Evolutionary conservation across 1,140 invertebrate genomes (phyloP), one percentile per base, ranked within the genome.

Genomic region (Calliopsis andreniformis): DNA sequence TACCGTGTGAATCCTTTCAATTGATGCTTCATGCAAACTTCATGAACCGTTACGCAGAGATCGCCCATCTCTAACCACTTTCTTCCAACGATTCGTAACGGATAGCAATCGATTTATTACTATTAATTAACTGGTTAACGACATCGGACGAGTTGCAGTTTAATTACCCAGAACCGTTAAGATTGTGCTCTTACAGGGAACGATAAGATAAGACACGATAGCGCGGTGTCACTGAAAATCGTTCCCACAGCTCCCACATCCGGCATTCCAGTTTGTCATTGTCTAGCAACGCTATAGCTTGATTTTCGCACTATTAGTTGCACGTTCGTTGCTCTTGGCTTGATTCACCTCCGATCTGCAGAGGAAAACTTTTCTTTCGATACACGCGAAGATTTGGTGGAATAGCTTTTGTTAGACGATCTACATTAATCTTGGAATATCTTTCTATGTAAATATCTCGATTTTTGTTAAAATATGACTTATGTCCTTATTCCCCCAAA

Each of bases 211-310:
- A 66, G 47, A 63, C n/a, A 3, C 14, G 28, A 14, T 10, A 25
- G n/a, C 2, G n/a, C 8, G 14, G 39, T 73, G 71, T 73, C 49
- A 66, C 51, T 73, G 49, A 45, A 73, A 72, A 64, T 73, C 18
- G 55, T 55, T 73, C 71, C 35, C 71, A 73, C 62, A 51, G 39
- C 32, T 73, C n/a, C n/a, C 23, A 55, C 49, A 73, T 73, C 39
- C 51, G 10, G 45, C 39, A 25, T 61, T 71, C 68, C 42, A 49
- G 8, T 4, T 3, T n/a, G 10, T 8, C 30, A 45, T 45, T 55
- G n/a, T 66, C 23, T n/a, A 14, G 10, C 14, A 30, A 25, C 14
- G 51, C 10, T 35, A 25, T 51, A 28, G 45, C 42, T 18, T n/a
- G 53, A 69, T 69, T 47, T 69, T 61, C 42, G 28, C 56, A 12